Conservation (phyloP, 2,113 vertebrate species). For the Coreoperca whiteheadi region DNA sequence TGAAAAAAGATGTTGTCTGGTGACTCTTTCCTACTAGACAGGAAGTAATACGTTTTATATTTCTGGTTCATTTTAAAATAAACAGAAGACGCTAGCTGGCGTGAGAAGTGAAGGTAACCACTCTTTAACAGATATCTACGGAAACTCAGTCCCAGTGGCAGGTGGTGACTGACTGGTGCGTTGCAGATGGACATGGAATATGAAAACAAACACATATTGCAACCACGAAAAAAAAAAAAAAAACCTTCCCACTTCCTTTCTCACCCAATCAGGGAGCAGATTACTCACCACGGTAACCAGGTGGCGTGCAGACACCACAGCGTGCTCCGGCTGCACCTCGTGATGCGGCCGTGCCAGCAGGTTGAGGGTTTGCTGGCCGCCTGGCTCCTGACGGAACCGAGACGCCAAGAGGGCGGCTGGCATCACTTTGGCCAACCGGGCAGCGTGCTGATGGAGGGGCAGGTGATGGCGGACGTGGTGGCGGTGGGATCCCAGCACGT, state of each 20-base stretch:
- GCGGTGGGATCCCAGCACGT: not conserved
- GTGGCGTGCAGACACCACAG: constrained; percentile 47
- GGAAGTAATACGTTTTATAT: not conserved
- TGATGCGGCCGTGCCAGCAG: constrained; percentile 39
- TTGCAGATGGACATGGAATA: not conserved
- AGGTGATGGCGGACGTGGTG: constrained; percentile 2
- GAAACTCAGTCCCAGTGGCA: not conserved
- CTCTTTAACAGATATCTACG: not conserved
- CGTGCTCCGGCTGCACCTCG: constrained; percentile 38
- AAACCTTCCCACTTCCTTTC: not conserved
- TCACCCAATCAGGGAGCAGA: not conserved
- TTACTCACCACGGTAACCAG: constrained; percentile 77
- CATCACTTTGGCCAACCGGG: not conserved
- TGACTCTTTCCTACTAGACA: not conserved
- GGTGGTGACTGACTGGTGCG: not conserved
- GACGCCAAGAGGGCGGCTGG: constrained; percentile 1
- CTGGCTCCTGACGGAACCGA: constrained; percentile 18
- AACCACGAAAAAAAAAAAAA: not conserved
- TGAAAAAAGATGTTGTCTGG: no score
- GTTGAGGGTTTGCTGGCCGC: constrained; percentile 14
- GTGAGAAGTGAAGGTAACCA: not conserved
- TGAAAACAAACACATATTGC: no score
- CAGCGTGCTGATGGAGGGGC: not conserved
- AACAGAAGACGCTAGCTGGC: not conserved
- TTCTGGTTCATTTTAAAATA: not conserved